Base-by-base conservation (phyloP, 2,797 vertebrate species). In the Octomys mimax region DNA sequence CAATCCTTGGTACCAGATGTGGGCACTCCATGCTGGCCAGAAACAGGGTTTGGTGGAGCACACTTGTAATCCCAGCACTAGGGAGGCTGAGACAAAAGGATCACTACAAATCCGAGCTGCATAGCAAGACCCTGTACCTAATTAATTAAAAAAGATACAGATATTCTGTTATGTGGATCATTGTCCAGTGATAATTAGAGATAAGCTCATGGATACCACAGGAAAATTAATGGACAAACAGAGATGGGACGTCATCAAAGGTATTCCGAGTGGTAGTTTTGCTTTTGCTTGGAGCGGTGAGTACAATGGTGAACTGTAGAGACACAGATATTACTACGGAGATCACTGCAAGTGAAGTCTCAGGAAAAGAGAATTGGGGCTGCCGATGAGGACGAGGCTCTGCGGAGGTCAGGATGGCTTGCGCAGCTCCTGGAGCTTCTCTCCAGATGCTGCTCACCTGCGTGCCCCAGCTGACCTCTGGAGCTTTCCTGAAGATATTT, bases 181-280 rank as follows among this genome's bases (percentile, higher is more conserved):
- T 46, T 79, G 88, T 88, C 36, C 22, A 88, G 22, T 49, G 77
- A 88, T 90, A 71, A 86, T 61, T 86, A 61, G 31, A 91, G 88
- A 87, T 71, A 71, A 73, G 68, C 19, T 89, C 16, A 66, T 24
- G 54, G 21, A 12, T 36, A 90, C 8, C 66, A 85, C 5, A 70
- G 33, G 49, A 12, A 96, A 96, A 89, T 92, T 68, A 94, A 46
- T 36, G 14, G 14, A 39, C 92, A 87, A 89, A 49, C 31, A 92
- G 52, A 89, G 19, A 86, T 70, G 4, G 68, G 52, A 78, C 33
- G 28, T 36, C 52, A 80, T 90, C 33, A 80, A 92, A 26, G 52
- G 64, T 70, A 87, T 19, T 52, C 0, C 5, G 79, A 46, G 22
- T 26, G 19, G 1, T 75, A 42, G 82, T 87, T 93, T 66, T 93